Conservation (phyloP, 2,888 invertebrate genomes). For the Drosophila greeni region DNA sequence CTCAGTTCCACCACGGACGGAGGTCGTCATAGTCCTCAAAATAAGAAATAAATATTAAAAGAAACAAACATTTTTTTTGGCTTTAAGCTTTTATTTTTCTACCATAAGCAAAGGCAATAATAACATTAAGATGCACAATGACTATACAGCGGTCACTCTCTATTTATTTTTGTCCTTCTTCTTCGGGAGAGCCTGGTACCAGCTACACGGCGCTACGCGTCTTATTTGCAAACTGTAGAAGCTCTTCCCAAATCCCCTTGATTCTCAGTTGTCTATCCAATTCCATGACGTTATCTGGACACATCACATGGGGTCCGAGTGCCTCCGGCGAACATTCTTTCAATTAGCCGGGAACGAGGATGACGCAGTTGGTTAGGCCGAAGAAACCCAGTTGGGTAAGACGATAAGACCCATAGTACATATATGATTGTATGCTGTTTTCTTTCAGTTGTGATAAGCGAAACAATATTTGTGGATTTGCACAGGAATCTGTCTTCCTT, state of each 20-base stretch:
- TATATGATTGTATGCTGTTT: neutral
- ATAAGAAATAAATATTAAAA: neutral
- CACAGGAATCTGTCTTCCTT: constrained; percentile 1
- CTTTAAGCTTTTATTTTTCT: neutral
- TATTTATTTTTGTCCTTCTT: neutral
- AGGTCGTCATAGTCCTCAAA: neutral
- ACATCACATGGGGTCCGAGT: neutral
- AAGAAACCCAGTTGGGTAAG: constrained; percentile 2
- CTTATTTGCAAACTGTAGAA: neutral
- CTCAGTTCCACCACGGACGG: too few species aligned
- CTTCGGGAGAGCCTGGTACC: too few species aligned
- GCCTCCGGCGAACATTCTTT: neutral
- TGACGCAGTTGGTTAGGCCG: constrained; percentile 4
- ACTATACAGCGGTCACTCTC: neutral
- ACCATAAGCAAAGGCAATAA: too few species aligned
- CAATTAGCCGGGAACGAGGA: constrained; percentile 1
- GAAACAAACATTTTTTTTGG: too few species aligned
- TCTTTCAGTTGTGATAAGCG: constrained; percentile 8
- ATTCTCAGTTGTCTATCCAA: neutral
- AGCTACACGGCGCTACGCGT: neutral
- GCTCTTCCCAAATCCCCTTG: neutral
- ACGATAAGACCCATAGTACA: constrained; percentile 1
- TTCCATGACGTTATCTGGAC: neutral
- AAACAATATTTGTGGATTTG: constrained; percentile 9
- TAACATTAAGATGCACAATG: too few species aligned